Percentiles rank a stretch among this genome's conserved stretches.
These are phyloP conservation scores for Coregonus sp. DNA, from an alignment of 2,797 vertebrate species.

Conservation along the genomic window DNA sequence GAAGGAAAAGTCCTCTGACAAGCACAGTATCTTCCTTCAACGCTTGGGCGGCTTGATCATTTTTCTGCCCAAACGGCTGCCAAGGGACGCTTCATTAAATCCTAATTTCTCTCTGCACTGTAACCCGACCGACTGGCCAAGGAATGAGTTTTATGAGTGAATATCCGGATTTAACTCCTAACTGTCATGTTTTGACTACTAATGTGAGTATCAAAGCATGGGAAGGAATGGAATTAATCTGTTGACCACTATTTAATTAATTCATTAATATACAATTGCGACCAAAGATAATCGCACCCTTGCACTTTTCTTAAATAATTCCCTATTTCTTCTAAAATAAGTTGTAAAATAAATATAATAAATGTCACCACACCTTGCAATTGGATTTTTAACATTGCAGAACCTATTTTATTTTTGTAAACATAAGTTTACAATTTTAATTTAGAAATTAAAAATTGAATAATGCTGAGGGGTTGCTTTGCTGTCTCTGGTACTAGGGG, in stretches of 20 bases:
- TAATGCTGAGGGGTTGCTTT: too few species aligned
- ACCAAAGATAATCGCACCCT: too few species aligned
- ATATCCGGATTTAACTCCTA: not conserved
- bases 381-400: too few species aligned
- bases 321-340: too few species aligned
- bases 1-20: constrained; percentile 44
- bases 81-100: constrained; percentile 64
- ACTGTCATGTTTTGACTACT: constrained; percentile 1
- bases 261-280: not conserved
- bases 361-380: too few species aligned
- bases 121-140: constrained; percentile 50
- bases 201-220: not conserved
- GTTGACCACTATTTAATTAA: not conserved
- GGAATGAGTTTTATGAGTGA: not conserved
- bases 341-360: too few species aligned
- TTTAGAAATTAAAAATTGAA: too few species aligned
- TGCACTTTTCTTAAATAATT: too few species aligned
- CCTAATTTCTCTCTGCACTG: constrained; percentile 42
- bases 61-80: constrained; percentile 62
- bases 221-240: not conserved
- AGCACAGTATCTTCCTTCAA: constrained; percentile 35
- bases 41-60: constrained; percentile 58
- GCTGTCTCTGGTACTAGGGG: too few species aligned
- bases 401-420: too few species aligned
- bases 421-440: too few species aligned